These are phyloP conservation scores for Leptura quadrifasciata DNA, from an alignment of 2,888 invertebrate species.

Conservation along the genomic window DNA sequence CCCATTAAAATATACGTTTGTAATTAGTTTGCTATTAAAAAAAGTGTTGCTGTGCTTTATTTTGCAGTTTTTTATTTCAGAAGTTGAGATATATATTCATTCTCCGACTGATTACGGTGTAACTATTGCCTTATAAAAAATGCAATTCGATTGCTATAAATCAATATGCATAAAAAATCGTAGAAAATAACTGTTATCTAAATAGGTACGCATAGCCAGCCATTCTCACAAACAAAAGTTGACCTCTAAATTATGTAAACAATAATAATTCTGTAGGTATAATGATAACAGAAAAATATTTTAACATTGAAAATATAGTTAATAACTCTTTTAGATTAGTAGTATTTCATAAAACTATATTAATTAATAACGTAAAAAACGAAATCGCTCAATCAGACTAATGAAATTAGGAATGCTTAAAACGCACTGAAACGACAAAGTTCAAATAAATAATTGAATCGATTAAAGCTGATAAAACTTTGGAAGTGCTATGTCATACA, in stretches of 20 bases:
- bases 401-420: neutral
- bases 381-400: neutral
- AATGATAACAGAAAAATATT: neutral
- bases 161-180: neutral
- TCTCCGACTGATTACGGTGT: neutral
- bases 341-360: too few species aligned
- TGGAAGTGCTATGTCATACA: slow-evolving; percentile 7
- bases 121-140: neutral
- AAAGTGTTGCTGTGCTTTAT: neutral
- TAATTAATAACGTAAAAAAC: neutral
- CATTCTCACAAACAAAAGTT: neutral
- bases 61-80: neutral
- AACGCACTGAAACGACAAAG: neutral
- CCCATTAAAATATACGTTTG: neutral
- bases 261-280: neutral
- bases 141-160: neutral
- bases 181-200: neutral
- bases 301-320: neutral
- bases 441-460: slow-evolving; percentile 5
- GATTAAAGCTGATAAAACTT: slow-evolving; percentile 19
- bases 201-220: neutral
- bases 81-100: neutral
- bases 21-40: neutral
- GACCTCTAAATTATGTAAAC: neutral
- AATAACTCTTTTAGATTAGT: neutral